Evolutionary conservation across 2,797 vertebrate genomes (phyloP), one percentile per base, ranked within the genome.

Genomic region (Ambastaia sidthimunki): DNA sequence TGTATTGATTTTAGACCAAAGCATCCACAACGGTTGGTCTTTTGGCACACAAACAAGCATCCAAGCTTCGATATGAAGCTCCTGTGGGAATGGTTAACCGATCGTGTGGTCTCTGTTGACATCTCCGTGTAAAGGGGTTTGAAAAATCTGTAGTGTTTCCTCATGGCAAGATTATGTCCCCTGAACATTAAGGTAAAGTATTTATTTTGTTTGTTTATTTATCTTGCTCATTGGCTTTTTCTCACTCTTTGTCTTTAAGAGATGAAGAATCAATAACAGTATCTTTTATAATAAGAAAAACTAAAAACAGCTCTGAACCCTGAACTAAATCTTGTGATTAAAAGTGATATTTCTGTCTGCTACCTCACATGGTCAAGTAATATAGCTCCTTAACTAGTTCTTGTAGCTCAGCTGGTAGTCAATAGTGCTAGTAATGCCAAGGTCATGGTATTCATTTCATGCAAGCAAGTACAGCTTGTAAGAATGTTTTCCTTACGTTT

Each of bases 1-100:
- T 81, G n/a, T 75, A 84, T 55, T 31, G 74, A 78, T 80, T 80
- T 52, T 71, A 47, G 47, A 50, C 25, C 16, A 7, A 65, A 63
- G 15, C 77, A 34, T 65, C 25, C 37, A 67, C 62, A 66, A 69
- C 76, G 66, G 67, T 75, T 50, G 72, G 76, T 71, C 72, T 80
- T 71, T 44, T 34, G 57, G 50, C 12, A 50, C 72, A 37, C 63
- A 74, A 79, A 65, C 81, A 57, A 71, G 67, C 71, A 28, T 28
- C 74, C 54, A 12, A 16, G 25, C 31, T 44, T 23, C 68, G 71
- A 78, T 23, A 34, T 54, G 71, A 0, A n/a, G 55, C 55, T n/a
- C 74, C 63, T 48, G 21, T 18, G 41, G 68, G 74, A 59, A 19
- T 18, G 25, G 9, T 15, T 50, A 19, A 54, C 62, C 10, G 67